Evolutionary conservation across 2,888 invertebrate species (phyloP).

Genomic region (Ischnura elegans): DNA sequence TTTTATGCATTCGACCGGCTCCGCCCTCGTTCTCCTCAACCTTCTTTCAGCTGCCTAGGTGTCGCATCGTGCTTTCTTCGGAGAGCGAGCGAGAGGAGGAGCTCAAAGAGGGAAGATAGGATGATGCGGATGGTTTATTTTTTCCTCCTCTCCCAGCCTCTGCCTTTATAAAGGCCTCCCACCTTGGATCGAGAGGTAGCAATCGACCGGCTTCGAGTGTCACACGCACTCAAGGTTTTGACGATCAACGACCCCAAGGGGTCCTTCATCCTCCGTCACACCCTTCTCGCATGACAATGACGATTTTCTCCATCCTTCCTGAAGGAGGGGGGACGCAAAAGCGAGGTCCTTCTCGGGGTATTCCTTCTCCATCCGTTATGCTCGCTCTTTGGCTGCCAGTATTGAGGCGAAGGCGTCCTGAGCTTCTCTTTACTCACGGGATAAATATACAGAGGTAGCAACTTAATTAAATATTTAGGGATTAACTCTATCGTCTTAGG

Average conservation of each 20-base stretch:
- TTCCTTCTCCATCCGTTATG: too few species aligned
- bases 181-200: too few species aligned
- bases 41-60: too few species aligned
- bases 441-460: too few species aligned
- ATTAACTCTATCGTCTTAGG: too few species aligned
- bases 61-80: neutral
- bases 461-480: too few species aligned
- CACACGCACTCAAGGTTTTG: slow-evolving; percentile 24
- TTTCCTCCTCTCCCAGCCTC: neutral
- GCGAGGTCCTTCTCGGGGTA: neutral
- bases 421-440: neutral
- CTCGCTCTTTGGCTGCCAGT: too few species aligned
- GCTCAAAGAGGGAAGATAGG: neutral
- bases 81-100: neutral
- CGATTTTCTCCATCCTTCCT: neutral
- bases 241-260: neutral
- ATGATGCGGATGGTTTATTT: neutral
- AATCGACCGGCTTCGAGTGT: neutral
- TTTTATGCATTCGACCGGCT: too few species aligned
- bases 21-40: too few species aligned
- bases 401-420: too few species aligned
- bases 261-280: neutral
- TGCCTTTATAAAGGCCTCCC: too few species aligned
- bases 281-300: neutral
- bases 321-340: neutral